phyloP scores from a whole-genome alignment of 37 sponge, comb jelly and placozoan genomes.

The Sycon ciliatum region DNA sequence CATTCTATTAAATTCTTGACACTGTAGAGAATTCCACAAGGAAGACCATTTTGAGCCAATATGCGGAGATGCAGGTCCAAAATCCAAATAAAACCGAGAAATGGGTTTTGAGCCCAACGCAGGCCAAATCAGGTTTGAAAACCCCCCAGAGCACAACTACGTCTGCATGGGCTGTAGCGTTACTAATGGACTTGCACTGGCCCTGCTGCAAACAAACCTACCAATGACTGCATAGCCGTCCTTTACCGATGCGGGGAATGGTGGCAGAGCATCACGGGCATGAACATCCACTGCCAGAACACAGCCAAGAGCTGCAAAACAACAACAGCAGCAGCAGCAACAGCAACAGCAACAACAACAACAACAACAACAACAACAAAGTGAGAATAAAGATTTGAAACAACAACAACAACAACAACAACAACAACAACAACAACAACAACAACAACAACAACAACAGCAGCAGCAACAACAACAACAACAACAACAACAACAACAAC shows the following conservation, averaged over 20 bases:
- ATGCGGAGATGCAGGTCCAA: too few species aligned
- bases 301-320: slow-evolving; percentile 18
- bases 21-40: too few species aligned
- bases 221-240: slow-evolving; percentile 96
- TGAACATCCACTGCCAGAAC: slow-evolving; percentile 51
- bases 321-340: background rate
- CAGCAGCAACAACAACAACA: background rate
- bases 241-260: slow-evolving; percentile 89
- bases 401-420: background rate
- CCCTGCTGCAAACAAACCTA: slow-evolving; percentile 1
- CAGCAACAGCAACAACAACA: background rate
- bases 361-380: background rate
- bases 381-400: background rate
- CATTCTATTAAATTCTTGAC: too few species aligned
- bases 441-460: too few species aligned
- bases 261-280: slow-evolving; percentile 64
- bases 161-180: background rate
- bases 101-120: too few species aligned
- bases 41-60: too few species aligned
- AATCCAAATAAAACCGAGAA: too few species aligned
- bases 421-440: too few species aligned
- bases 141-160: too few species aligned
- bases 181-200: background rate
- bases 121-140: too few species aligned
- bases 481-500: too few species aligned